Base-by-base conservation (phyloP, 1,140 invertebrate species). In the Potamilus streckersoni region DNA sequence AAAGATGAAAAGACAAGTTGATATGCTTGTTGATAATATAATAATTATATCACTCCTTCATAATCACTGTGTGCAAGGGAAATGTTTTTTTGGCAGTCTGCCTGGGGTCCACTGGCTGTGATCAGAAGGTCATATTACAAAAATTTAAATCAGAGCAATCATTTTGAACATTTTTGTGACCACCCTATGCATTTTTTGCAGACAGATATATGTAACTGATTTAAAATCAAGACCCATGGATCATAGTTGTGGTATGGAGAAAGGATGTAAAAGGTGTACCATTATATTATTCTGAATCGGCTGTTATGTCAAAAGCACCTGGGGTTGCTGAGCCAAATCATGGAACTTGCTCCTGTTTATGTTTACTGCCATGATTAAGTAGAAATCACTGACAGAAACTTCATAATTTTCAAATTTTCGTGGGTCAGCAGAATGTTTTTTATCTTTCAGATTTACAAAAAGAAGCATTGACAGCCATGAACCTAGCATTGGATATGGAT, bases 401-500 rank as follows among this genome's bases (percentile, higher is more conserved):
- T 17, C 38, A 5, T 56, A 31, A 16, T 68, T 3, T 31, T 49
- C 2, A 49, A 16, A 68, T 31, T 14, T 31, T 1, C 38, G 56
- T 31, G 15, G 20, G 11, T 70, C 12, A 59, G 20, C 58, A 58
- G 3, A 17, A 57, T 64, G 5, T 59, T 67, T 62, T 61, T 66
- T 66, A n/a, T 63, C 38, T 86, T 83, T 57, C 81, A 88, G 87
- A 86, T 67, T 71, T 88, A 2, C 82, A 83, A 69, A 84, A 86
- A 74, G 97, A 98, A 92, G 96, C 96, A 1, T 89, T 96, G 23
- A 93, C 94, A 70, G 94, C 95, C 1, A 87, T 98, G 70, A 93
- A 95, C 79, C 92, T 96, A 57, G 96, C 96, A 0, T 83, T 96
- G 72, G 95, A 96, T 79, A 94, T 97, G 93, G 94, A 95, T 86